Percentiles rank a stretch among this genome's conserved stretches.
Conservation (phyloP, 2,888 invertebrate species). For the Lobophora halterata region DNA sequence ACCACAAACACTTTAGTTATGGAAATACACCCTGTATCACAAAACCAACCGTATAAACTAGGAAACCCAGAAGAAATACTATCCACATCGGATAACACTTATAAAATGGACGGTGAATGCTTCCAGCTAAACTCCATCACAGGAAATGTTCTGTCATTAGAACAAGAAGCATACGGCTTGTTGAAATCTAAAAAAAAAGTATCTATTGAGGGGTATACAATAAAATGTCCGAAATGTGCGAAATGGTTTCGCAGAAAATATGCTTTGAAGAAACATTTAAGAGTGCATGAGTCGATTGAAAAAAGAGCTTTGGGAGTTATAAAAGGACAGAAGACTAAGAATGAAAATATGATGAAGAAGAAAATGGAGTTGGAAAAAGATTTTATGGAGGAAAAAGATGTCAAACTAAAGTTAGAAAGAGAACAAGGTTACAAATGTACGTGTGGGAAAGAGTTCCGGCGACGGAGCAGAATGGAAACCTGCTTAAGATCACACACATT, state of each 20-base stretch:
- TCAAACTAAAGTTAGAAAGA: slow-evolving; percentile 31
- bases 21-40: slow-evolving; percentile 60
- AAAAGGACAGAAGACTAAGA: slow-evolving; percentile 44
- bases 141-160: slow-evolving; percentile 60
- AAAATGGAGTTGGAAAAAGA: slow-evolving; percentile 22
- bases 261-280: slow-evolving; percentile 48
- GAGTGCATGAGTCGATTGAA: slow-evolving; percentile 59
- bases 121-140: slow-evolving; percentile 73
- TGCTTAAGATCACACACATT: slow-evolving; percentile 63
- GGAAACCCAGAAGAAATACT: slow-evolving; percentile 64
- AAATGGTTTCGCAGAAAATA: slow-evolving; percentile 44
- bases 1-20: slow-evolving; percentile 65
- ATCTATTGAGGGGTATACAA: slow-evolving; percentile 23
- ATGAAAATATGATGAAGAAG: slow-evolving; percentile 5
- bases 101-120: slow-evolving; percentile 42
- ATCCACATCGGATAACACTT: slow-evolving; percentile 44
- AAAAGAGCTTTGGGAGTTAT: slow-evolving; percentile 51
- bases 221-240: slow-evolving; percentile 53
- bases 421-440: slow-evolving; percentile 65
- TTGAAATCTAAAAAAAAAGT: slow-evolving; percentile 50
- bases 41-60: slow-evolving; percentile 39
- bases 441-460: slow-evolving; percentile 58
- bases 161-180: slow-evolving; percentile 66
- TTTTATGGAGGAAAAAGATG: slow-evolving; percentile 19
- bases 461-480: slow-evolving; percentile 66